Evolutionary conservation across 2,888 invertebrate genomes (phyloP).

Genomic region (Himalopsyche japonica): DNA sequence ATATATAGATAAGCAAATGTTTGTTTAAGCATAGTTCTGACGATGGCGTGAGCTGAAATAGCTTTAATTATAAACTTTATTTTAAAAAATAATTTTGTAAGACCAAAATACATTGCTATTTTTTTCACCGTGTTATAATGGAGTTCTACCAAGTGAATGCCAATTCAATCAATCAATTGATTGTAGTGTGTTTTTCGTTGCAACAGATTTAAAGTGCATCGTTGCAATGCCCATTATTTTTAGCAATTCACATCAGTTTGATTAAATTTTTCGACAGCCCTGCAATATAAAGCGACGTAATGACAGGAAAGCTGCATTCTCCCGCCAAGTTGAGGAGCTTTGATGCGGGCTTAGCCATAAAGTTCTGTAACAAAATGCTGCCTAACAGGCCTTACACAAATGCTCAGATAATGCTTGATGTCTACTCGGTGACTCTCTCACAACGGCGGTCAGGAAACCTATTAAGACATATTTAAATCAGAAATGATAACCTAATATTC

Average conservation of each 20-base stretch:
- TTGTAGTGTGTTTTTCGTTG: too few relatives aligned
- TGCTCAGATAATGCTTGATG: background rate
- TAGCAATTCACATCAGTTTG: background rate
- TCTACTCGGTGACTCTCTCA: background rate
- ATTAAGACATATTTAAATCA: background rate
- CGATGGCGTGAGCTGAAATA: too few relatives aligned
- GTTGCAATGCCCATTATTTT: background rate
- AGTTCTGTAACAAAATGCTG: background rate
- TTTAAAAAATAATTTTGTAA: too few relatives aligned
- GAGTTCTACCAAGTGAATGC: too few relatives aligned
- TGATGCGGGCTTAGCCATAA: background rate
- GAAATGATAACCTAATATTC: background rate
- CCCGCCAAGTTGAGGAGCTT: background rate
- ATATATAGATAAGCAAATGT: too few relatives aligned
- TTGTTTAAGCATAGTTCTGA: too few relatives aligned
- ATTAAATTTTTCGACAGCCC: background rate
- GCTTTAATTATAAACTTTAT: too few relatives aligned
- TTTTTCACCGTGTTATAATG: too few relatives aligned
- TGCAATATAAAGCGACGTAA: background rate
- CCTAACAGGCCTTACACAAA: background rate
- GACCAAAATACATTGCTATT: too few relatives aligned
- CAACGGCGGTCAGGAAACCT: background rate
- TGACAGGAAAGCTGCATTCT: constrained; percentile 13
- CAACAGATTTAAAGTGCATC: too few relatives aligned
- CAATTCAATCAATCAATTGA: too few relatives aligned